Evolutionary conservation across 2,797 vertebrate species (phyloP), one percentile per base, ranked within the genome.

Genomic region (Cossypha dichroa): DNA sequence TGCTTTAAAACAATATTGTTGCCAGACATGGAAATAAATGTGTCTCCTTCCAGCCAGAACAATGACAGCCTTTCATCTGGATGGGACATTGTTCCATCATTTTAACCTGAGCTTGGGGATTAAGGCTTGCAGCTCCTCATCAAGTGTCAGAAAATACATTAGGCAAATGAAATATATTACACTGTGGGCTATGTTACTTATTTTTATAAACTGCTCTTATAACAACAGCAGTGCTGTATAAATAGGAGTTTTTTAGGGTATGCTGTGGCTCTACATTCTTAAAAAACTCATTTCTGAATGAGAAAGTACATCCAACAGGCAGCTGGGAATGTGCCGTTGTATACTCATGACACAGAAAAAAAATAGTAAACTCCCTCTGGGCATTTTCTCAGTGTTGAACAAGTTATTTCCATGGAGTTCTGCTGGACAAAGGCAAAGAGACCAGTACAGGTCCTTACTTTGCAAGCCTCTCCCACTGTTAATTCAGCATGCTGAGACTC

Each of bases 71-170:
- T 94, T 97, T 96, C 94, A 85, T 91, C 66, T 81, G 34, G 72
- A 73, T 89, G 73, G 89, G 25, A 74, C 78, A 52, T 68, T 77
- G 46, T 28, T 93, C 64, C 4, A 5, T 89, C 84, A 88, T 94
- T 96, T 90, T 85, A 85, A 92, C 94, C 78, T 45, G 43, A 60
- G 38, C 29, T 90, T 87, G 60, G 64, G 78, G 78, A 95, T 95
- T 94, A 90, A 73, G 68, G 46, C 68, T 91, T 91, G 60, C 60
- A 94, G 33, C 49, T 93, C 86, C 93, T 93, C 75, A 67, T 91
- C 81, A 83, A 74, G 76, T 91, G 86, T 95, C 93, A 94, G 85
- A 83, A 97, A 92, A 64, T 85, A 89, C 92, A 92, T 89, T 91
- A 93, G 62, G 68, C 18, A 77, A 91, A 66, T 90, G 86, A 92